Evolutionary conservation across 2,113 vertebrate genomes (phyloP).

Genomic region (Cnemophilus loriae): DNA sequence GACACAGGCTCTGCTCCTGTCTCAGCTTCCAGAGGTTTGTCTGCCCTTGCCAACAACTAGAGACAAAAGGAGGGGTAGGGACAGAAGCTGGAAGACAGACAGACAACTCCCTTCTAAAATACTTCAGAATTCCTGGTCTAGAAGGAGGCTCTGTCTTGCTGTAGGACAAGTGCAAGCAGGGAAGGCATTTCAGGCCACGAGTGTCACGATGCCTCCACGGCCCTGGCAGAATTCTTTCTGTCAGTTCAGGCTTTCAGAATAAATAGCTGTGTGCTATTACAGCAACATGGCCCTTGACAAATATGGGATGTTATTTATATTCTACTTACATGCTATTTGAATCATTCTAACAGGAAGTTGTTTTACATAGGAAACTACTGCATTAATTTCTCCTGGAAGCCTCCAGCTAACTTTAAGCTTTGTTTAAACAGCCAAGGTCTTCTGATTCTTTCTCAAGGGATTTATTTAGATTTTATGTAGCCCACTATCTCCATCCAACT

Average conservation of each 20-base stretch:
- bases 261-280: background rate
- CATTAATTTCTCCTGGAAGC: slow-evolving; percentile 17
- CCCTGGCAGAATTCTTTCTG: background rate
- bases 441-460: background rate
- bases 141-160: background rate
- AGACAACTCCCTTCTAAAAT: background rate
- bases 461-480: slow-evolving; percentile 46
- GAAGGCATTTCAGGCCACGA: background rate
- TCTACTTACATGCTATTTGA: slow-evolving; percentile 21
- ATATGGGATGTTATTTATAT: slow-evolving; percentile 17
- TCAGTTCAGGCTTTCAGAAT: background rate
- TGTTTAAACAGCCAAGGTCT: slow-evolving; percentile 33
- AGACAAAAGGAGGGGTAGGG: accelerated
- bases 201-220: background rate
- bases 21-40: background rate
- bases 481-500: background rate
- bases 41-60: background rate
- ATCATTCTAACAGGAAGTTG: background rate
- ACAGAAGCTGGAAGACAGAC: background rate
- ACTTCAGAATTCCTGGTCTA: background rate
- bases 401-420: slow-evolving; percentile 13
- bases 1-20: background rate
- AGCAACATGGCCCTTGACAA: background rate
- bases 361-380: slow-evolving; percentile 31
- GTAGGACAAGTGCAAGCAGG: background rate